Percentiles rank a stretch among this genome's conserved stretches.
Evolutionary conservation across 1,140 invertebrate genomes (phyloP).

Genomic region (Oreohelix idahoensis): DNA sequence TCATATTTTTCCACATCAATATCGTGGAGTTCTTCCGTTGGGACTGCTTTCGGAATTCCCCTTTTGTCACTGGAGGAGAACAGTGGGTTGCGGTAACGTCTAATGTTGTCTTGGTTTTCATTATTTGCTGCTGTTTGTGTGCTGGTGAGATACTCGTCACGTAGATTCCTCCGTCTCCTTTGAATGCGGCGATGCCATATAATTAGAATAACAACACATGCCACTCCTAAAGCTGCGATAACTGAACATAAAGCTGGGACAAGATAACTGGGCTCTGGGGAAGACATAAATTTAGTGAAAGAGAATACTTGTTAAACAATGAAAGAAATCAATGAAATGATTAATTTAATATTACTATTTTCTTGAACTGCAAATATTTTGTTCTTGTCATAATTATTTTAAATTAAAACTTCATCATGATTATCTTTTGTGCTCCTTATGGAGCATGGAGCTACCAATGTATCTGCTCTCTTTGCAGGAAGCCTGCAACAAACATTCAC

Average conservation of each 20-base stretch:
- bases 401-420: too few relatives aligned
- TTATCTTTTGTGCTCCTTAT: too few relatives aligned
- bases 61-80: slow-evolving; percentile 54
- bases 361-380: too few relatives aligned
- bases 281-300: slow-evolving; percentile 15
- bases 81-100: slow-evolving; percentile 70
- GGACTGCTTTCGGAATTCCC: slow-evolving; percentile 42
- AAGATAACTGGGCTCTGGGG: slow-evolving; percentile 55
- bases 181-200: slow-evolving; percentile 55
- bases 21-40: slow-evolving; percentile 60
- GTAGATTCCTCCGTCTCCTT: slow-evolving; percentile 38
- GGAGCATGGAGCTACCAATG: too few relatives aligned
- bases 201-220: slow-evolving; percentile 72
- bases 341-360: too few relatives aligned
- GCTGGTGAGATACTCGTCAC: slow-evolving; percentile 38
- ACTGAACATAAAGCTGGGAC: slow-evolving; percentile 76
- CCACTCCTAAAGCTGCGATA: slow-evolving; percentile 72
- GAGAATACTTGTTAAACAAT: neutral
- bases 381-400: too few relatives aligned
- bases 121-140: slow-evolving; percentile 82
- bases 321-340: too few relatives aligned
- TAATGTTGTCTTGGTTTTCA: slow-evolving; percentile 89
- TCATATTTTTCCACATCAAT: slow-evolving; percentile 63
- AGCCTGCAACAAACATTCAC: too few relatives aligned
- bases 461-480: too few relatives aligned